Evolutionary conservation across 2,888 invertebrate species (phyloP).

Genomic region (Rhamnusium bicolor): DNA sequence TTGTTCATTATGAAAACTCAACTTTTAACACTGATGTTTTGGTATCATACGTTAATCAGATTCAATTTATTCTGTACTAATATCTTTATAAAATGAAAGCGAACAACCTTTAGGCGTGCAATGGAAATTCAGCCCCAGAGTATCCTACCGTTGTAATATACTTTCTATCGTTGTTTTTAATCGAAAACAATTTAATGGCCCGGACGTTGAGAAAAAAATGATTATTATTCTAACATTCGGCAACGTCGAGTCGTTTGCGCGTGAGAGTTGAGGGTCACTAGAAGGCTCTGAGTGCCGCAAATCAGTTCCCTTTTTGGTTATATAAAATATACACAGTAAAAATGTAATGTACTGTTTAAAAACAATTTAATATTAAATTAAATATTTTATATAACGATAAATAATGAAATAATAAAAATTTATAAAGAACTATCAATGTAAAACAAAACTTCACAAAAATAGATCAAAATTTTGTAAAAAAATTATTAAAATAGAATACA

Average conservation of each 20-base stretch:
- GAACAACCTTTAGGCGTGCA: neutral
- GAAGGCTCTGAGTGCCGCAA: neutral
- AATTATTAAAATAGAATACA: too few species aligned
- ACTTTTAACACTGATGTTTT: neutral
- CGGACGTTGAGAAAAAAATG: constrained; percentile 13
- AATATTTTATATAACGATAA: too few species aligned
- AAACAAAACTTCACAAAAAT: too few species aligned
- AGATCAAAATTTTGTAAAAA: too few species aligned
- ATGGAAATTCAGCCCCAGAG: constrained; percentile 18
- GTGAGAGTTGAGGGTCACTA: neutral
- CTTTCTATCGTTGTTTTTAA: constrained; percentile 31
- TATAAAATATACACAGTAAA: neutral
- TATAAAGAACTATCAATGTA: too few species aligned
- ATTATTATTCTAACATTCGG: constrained; percentile 13
- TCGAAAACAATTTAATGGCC: constrained; percentile 26
- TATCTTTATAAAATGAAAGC: constrained; percentile 8
- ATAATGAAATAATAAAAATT: too few species aligned
- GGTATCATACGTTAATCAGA: neutral
- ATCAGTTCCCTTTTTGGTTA: neutral
- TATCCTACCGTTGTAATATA: constrained; percentile 14
- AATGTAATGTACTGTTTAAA: too few species aligned
- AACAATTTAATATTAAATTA: too few species aligned
- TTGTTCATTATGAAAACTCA: neutral
- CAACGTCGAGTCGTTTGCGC: neutral
- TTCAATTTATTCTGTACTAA: neutral